Conservation (phyloP, 2,888 invertebrate species). For the Sphecodes monilicornis region DNA sequence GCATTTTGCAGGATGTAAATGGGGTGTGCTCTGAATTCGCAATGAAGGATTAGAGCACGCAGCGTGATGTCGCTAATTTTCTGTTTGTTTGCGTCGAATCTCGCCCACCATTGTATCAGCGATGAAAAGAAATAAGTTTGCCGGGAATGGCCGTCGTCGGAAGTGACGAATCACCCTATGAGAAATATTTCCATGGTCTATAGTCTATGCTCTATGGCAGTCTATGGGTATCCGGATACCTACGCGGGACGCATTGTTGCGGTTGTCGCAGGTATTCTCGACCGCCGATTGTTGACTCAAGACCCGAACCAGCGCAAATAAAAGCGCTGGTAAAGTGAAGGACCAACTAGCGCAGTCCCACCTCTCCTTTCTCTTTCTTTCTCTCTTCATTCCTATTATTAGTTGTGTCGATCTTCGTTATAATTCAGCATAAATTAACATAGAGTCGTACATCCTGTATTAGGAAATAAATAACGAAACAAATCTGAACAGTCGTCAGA, state of each 20-base stretch:
- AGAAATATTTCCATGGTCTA: conserved; percentile 54
- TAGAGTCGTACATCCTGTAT: too few relatives aligned
- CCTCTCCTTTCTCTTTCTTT: not conserved
- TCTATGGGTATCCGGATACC: conserved; percentile 13
- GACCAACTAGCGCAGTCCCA: not conserved
- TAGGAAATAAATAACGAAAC: too few relatives aligned
- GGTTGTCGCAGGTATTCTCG: conserved; percentile 48
- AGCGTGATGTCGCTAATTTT: conserved; percentile 42
- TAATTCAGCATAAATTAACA: not conserved
- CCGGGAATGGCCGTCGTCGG: conserved; percentile 22
- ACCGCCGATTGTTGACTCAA: conserved; percentile 66
- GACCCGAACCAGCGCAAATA: conserved; percentile 56
- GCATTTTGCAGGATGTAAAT: not conserved
- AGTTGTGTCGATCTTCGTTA: not conserved
- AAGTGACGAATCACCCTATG: conserved; percentile 40
- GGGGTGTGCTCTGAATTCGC: not conserved
- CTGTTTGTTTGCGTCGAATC: conserved; percentile 42
- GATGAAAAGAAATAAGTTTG: conserved; percentile 33
- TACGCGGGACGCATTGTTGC: conserved; percentile 48
- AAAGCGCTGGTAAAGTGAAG: conserved; percentile 27
- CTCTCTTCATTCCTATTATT: not conserved
- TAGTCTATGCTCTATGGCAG: too few relatives aligned
- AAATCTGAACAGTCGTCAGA: too few relatives aligned
- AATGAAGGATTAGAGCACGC: conserved; percentile 43
- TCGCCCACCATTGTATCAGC: conserved; percentile 7